Percentiles rank a stretch among this genome's conserved stretches.
These are phyloP conservation scores for Amphipyra berbera DNA, from an alignment of 2,888 invertebrate genomes.

Conservation along the genomic window DNA sequence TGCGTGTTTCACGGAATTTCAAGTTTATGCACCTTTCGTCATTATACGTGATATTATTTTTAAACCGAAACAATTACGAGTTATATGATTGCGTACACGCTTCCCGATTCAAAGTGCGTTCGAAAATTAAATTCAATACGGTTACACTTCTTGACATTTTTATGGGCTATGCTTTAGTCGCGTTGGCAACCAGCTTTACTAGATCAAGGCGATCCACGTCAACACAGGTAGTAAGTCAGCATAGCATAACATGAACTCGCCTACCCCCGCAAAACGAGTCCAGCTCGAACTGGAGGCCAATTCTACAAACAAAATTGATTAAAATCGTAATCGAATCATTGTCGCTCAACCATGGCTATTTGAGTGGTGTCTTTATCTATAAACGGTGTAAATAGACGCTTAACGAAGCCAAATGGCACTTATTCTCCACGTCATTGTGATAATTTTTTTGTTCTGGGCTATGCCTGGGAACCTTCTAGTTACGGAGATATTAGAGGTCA, in stretches of 20 bases:
- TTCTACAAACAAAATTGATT: too few species aligned
- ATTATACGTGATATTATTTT: conserved; percentile 1
- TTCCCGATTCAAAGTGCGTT: conserved; percentile 11
- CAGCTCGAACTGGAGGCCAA: conserved; percentile 26
- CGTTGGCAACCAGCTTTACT: conserved; percentile 59
- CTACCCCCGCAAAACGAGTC: conserved; percentile 48
- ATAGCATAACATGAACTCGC: conserved; percentile 39
- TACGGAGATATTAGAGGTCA: too few species aligned
- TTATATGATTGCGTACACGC: not conserved
- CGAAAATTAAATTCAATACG: not conserved
- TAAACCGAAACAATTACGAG: not conserved
- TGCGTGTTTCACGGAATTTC: conserved; percentile 7
- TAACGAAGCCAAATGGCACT: too few species aligned
- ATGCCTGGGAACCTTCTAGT: too few species aligned
- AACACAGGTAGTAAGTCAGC: conserved; percentile 44
- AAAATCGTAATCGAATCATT: too few species aligned
- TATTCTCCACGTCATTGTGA: too few species aligned
- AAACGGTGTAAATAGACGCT: too few species aligned
- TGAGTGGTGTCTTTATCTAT: too few species aligned
- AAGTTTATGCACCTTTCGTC: conserved; percentile 19
- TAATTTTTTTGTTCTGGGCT: too few species aligned
- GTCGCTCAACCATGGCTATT: too few species aligned
- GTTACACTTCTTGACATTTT: conserved; percentile 54
- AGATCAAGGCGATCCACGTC: conserved; percentile 69
- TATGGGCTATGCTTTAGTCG: conserved; percentile 28